Evolutionary conservation across 92 coral and sea anemone genomes (phyloP).

Genomic region (Umimayanthus kanabou): DNA sequence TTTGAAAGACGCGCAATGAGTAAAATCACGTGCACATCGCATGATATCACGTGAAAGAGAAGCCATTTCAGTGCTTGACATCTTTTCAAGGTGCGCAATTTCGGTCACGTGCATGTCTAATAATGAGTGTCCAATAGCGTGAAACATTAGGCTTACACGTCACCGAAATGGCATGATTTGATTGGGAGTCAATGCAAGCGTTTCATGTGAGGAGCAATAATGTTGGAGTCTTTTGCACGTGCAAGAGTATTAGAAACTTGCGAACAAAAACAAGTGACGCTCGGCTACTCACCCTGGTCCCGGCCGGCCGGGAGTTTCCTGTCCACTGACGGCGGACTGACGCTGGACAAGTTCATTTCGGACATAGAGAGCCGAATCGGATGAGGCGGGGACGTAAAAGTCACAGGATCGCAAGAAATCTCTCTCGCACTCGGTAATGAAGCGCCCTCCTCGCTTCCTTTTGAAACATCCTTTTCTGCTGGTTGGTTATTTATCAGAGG

Average conservation of each 20-base stretch:
- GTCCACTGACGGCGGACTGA: constrained; percentile 47
- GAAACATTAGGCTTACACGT: too few relatives aligned
- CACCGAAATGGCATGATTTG: too few relatives aligned
- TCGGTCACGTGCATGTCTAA: too few relatives aligned
- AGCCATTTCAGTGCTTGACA: too few relatives aligned
- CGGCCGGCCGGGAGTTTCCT: constrained; percentile 63
- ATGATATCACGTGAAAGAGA: too few relatives aligned
- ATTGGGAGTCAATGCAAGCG: too few relatives aligned
- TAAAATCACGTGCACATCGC: too few relatives aligned
- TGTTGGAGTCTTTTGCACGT: neutral
- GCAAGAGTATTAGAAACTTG: neutral
- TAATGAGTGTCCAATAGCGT: too few relatives aligned
- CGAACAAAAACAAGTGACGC: neutral
- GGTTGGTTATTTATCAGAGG: constrained; percentile 1
- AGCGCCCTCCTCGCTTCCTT: constrained; percentile 5
- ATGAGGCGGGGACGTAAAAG: constrained; percentile 75
- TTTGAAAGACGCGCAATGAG: too few relatives aligned
- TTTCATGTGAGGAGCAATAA: too few relatives aligned
- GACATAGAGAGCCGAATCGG: constrained; percentile 72
- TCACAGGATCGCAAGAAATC: constrained; percentile 64
- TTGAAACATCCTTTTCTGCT: neutral
- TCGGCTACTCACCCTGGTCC: constrained; percentile 64
- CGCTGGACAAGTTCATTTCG: constrained; percentile 54
- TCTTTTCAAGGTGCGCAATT: too few relatives aligned
- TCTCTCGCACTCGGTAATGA: constrained; percentile 52